These are phyloP conservation scores for Naja naja DNA, from an alignment of 2,113 vertebrate genomes.

Conservation along the genomic window DNA sequence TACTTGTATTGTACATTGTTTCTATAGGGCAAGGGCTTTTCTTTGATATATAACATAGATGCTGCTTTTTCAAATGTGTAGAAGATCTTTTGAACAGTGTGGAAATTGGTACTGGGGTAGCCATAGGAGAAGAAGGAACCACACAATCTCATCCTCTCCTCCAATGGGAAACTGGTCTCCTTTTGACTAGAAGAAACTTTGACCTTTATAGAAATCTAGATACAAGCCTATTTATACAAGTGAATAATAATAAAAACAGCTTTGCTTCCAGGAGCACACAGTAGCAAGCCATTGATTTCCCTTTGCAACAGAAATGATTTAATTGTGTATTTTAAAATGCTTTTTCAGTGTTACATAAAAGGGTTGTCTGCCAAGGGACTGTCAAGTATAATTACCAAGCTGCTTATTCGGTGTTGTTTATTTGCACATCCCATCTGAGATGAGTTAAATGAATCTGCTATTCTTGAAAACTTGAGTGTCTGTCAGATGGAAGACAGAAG, in stretches of 20 bases:
- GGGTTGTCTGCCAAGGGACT: conserved; percentile 31
- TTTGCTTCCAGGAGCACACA: conserved; percentile 36
- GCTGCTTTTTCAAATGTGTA: no score
- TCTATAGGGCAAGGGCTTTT: background rate
- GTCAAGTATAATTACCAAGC: conserved; percentile 29
- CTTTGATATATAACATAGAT: background rate
- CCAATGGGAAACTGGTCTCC: background rate
- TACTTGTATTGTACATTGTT: background rate
- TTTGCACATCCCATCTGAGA: conserved; percentile 12
- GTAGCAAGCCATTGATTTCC: conserved; percentile 48
- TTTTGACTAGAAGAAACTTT: background rate
- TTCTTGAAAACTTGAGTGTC: conserved; percentile 25
- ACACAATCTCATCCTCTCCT: background rate
- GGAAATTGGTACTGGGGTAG: no score
- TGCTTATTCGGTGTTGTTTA: conserved; percentile 21
- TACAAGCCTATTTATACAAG: conserved; percentile 2
- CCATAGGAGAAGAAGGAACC: background rate
- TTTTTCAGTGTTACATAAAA: conserved; percentile 45
- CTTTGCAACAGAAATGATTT: conserved; percentile 35
- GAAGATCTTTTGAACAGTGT: no score
- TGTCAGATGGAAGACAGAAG: background rate
- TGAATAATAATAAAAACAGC: background rate
- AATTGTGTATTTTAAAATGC: conserved; percentile 35
- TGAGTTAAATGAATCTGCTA: conserved; percentile 36
- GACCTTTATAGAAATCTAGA: background rate